These are phyloP conservation scores for Malthinus seriepunctatus DNA, from an alignment of 2,888 invertebrate species.

Conservation along the genomic window DNA sequence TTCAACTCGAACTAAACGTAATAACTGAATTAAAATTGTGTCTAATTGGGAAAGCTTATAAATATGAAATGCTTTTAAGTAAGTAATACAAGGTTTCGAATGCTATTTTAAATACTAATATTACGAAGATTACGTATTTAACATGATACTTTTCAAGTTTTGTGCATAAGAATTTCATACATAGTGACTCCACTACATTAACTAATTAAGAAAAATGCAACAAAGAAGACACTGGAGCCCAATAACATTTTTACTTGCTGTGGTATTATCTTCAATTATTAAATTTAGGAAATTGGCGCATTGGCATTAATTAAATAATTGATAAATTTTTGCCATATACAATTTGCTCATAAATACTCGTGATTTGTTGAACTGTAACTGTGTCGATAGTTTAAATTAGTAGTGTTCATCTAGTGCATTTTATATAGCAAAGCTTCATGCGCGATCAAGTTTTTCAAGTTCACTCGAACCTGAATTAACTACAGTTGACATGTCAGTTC, in stretches of 20 bases:
- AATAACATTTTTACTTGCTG: neutral
- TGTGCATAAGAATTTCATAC: no score
- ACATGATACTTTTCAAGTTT: no score
- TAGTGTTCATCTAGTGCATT: slow-evolving; percentile 21
- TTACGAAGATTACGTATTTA: no score
- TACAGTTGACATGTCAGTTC: slow-evolving; percentile 24
- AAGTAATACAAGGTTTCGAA: no score
- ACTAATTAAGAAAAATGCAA: no score
- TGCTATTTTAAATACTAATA: no score
- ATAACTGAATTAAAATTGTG: no score
- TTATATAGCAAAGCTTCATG: slow-evolving; percentile 20
- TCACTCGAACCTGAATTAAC: slow-evolving; percentile 24
- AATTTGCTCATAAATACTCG: slow-evolving; percentile 23
- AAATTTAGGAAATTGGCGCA: neutral
- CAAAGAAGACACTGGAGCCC: no score
- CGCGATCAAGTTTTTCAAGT: slow-evolving; percentile 26
- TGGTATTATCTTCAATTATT: neutral
- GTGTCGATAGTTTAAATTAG: slow-evolving; percentile 29
- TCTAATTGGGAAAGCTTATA: no score
- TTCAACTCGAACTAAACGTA: no score
- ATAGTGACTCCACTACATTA: no score
- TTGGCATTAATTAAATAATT: slow-evolving; percentile 6
- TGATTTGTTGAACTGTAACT: slow-evolving; percentile 7
- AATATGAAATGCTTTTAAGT: no score
- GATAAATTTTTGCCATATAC: slow-evolving; percentile 16